A percentile compares a stretch with the other conserved stretches of the same genome.
phyloP scores from a whole-genome alignment of 2,113 vertebrate genomes.

The Nerophis lumbriciformis region DNA sequence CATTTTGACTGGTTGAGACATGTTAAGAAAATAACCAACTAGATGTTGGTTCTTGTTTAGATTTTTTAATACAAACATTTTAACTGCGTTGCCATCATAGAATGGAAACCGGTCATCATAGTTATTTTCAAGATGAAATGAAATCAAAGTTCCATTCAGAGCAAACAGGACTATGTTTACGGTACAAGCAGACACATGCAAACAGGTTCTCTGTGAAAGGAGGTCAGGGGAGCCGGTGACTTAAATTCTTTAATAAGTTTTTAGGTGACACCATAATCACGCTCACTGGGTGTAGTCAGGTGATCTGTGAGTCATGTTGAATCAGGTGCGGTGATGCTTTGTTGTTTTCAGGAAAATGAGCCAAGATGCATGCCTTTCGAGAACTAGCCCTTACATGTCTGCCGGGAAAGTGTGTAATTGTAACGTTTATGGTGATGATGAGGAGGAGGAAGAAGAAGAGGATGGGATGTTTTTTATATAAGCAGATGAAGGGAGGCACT shows the following conservation, averaged over 20 bases:
- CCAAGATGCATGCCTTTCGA: not conserved
- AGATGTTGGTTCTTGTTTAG: not conserved
- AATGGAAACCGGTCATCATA: not conserved
- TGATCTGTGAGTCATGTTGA: constrained; percentile 22
- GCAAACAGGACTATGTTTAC: not conserved
- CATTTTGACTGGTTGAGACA: not conserved
- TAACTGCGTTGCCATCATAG: not conserved
- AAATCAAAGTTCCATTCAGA: not conserved
- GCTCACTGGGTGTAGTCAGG: constrained; percentile 25
- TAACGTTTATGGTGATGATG: not conserved
- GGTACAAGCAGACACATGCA: not conserved
- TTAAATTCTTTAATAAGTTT: not conserved
- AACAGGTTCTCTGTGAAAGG: not conserved
- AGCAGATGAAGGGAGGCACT: not conserved
- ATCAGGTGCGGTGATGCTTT: constrained; percentile 4
- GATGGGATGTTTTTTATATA: not conserved
- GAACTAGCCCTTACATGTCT: constrained; percentile 25
- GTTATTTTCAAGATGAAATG: not conserved
- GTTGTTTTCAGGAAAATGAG: not conserved
- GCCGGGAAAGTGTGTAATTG: not conserved
- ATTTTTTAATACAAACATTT: not conserved
- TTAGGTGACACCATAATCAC: constrained; percentile 8
- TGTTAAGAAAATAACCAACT: too few relatives aligned
- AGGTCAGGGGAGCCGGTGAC: not conserved
- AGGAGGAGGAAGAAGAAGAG: not conserved